A percentile compares a stretch with the other conserved stretches of the same genome.
phyloP scores from a whole-genome alignment of 2,888 invertebrate genomes.

The Drosophila parthenogenetica region DNA sequence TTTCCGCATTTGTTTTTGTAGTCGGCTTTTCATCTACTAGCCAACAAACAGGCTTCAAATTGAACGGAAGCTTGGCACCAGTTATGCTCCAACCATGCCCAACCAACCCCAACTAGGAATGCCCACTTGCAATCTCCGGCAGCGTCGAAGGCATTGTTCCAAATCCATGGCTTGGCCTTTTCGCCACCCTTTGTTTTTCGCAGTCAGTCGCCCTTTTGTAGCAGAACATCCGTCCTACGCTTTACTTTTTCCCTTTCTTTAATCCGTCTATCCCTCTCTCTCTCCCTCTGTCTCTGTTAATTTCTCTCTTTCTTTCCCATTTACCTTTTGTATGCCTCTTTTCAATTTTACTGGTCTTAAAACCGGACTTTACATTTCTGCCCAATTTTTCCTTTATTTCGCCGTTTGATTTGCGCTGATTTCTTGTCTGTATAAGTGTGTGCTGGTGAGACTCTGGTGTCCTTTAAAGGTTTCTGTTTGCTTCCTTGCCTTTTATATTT shows the following conservation, averaged over 20 bases:
- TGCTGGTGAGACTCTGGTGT: conserved; percentile 38
- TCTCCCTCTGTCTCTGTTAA: not conserved
- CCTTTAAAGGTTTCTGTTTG: conserved; percentile 65
- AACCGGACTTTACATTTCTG: conserved; percentile 52
- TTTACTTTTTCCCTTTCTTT: conserved; percentile 30
- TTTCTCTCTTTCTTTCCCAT: not conserved
- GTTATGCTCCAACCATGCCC: conserved; percentile 64
- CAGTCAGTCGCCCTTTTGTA: conserved; percentile 61
- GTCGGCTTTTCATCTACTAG: conserved; percentile 64
- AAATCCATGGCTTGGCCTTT: conserved; percentile 63
- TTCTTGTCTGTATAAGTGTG: conserved; percentile 49
- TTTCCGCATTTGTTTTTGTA: conserved; percentile 74
- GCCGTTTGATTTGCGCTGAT: conserved; percentile 78
- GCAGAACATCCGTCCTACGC: conserved; percentile 61
- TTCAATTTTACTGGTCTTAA: conserved; percentile 37
- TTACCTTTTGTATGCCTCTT: not conserved
- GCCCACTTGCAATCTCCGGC: conserved; percentile 65
- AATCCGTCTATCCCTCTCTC: not conserved
- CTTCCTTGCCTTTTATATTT: conserved; percentile 30
- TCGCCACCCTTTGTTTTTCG: conserved; percentile 73
- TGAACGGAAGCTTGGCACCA: conserved; percentile 76
- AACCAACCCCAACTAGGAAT: conserved; percentile 11
- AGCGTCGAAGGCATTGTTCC: conserved; percentile 73
- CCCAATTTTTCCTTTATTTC: conserved; percentile 71
- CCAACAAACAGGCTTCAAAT: conserved; percentile 79